phyloP scores from a whole-genome alignment of 2,888 invertebrate species.

The Maniola hyperantus region DNA sequence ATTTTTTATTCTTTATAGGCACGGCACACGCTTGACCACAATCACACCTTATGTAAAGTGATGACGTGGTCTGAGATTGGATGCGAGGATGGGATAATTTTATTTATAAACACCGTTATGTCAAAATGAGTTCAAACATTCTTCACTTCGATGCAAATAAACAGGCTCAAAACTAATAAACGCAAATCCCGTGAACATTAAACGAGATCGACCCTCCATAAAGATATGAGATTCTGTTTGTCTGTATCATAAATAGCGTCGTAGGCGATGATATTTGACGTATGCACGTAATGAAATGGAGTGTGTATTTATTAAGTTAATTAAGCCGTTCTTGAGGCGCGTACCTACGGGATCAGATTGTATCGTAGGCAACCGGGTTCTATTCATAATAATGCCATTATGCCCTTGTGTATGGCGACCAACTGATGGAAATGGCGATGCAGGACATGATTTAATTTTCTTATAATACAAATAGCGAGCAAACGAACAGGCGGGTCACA shows the following conservation, averaged over 20 bases:
- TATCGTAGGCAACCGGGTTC: slow-evolving; percentile 22
- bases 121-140: background rate
- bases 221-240: slow-evolving; percentile 27
- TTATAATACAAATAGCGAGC: no score
- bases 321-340: slow-evolving; percentile 73
- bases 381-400: slow-evolving; percentile 25
- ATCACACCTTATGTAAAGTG: no score
- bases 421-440: background rate
- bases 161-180: slow-evolving; percentile 19
- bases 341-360: slow-evolving; percentile 34
- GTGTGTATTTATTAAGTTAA: slow-evolving; percentile 82
- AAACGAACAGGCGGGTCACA: no score
- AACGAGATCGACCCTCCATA: slow-evolving; percentile 15
- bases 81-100: no score
- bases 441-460: background rate
- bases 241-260: slow-evolving; percentile 27
- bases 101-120: no score
- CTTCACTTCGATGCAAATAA: slow-evolving; percentile 6
- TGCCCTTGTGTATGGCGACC: slow-evolving; percentile 11
- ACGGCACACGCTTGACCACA: no score
- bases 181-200: slow-evolving; percentile 9
- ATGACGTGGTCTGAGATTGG: no score
- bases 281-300: slow-evolving; percentile 79
- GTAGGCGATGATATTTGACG: slow-evolving; percentile 66
- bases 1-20: no score